Conservation (phyloP, 2,113 vertebrate genomes). For the Centrocercus urophasianus region DNA sequence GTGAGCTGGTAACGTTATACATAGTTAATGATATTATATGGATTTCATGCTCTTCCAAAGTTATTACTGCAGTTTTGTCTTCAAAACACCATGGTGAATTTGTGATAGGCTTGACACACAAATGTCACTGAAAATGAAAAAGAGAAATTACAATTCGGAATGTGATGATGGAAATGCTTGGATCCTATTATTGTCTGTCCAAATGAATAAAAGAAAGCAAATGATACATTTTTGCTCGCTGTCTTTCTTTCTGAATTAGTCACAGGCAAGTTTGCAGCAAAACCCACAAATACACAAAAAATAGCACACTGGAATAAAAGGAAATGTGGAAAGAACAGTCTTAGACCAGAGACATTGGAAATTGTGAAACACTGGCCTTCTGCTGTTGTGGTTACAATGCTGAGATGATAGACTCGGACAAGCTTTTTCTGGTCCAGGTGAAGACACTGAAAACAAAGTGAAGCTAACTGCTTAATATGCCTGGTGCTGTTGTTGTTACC, state of each 20-base stretch:
- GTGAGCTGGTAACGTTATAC: neutral
- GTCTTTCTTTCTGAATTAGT: neutral
- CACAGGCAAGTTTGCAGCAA: neutral
- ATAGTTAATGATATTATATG: neutral
- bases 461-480: neutral
- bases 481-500: neutral
- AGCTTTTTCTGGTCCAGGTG: accelerated
- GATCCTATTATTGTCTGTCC: neutral
- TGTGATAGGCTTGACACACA: neutral
- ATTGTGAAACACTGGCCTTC: neutral
- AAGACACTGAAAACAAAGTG: neutral
- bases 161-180: neutral
- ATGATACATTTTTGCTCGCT: neutral
- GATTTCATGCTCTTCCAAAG: neutral
- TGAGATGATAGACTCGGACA: neutral
- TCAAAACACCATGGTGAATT: neutral
- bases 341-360: neutral
- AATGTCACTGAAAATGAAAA: neutral
- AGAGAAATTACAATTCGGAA: neutral
- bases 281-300: neutral
- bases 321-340: neutral
- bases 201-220: neutral
- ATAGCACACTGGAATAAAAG: neutral
- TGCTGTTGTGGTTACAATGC: accelerated
- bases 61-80: slow-evolving; percentile 14